Base-by-base conservation (phyloP, 1,140 invertebrate genomes). In the Nasonia giraulti region DNA sequence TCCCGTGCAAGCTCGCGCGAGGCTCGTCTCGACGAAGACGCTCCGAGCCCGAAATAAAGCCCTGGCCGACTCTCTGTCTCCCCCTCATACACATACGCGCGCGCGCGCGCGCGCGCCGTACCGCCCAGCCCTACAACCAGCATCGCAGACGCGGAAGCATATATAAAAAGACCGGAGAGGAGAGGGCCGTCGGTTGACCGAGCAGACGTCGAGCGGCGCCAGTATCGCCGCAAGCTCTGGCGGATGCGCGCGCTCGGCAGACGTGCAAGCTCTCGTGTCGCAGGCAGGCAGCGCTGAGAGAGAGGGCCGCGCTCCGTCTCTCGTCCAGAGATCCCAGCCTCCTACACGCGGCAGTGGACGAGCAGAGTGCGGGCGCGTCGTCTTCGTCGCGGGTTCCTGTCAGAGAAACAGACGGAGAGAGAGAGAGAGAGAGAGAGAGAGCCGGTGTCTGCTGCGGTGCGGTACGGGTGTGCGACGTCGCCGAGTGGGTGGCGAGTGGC, bases 221-320 rank as follows among this genome's bases (percentile, higher is more conserved):
- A 62, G 55, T n/a, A n/a, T 62, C 55, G 55, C 7, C 55, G 55
- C 55, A 62, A 62, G 55, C 55, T 62, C 55, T 62, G 20, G 55
- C 55, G 20, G 20, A 5, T 62, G 55, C 55, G 55, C 55, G 55
- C 55, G 55, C 55, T 62, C 55, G 55, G 55, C 55, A 62, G 55
- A 62, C 55, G 55, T 62, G 55, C 55, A 62, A 62, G 55, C 55
- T 62, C 55, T 62, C 55, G 55, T 62, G 55, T 62, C 55, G 55
- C 55, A 62, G 55, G 7, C 20, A 62, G 55, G 55, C 55, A 50
- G 7, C 12, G 47, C 10, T 2, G 47, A 50, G 55, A 62, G 27
- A 27, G 27, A 27, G 27, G 27, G 20, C 17, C 20, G 55, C 55
- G n/a, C 55, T 62, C 55, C 1, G 55, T 50, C 47, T 62, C 55